Conservation (phyloP, 2,888 invertebrate species). For the Apoderus coryli region DNA sequence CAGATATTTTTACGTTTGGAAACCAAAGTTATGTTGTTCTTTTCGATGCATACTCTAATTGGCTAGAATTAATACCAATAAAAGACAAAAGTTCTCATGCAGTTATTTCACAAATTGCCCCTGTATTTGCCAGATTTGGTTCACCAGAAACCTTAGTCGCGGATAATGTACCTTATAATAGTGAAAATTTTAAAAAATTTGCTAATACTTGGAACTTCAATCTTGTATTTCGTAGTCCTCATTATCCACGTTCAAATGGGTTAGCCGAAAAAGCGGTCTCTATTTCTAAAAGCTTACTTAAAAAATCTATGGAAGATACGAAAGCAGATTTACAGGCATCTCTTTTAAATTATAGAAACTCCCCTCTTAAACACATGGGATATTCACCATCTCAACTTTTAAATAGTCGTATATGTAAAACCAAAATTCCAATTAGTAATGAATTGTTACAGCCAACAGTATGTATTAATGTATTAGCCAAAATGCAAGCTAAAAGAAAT, state of each 20-base stretch:
- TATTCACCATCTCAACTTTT: too few species aligned
- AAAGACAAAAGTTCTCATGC: conserved; percentile 9
- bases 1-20: conserved; percentile 11
- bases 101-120: conserved; percentile 10
- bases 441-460: too few species aligned
- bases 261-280: conserved; percentile 12
- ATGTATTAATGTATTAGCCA: too few species aligned
- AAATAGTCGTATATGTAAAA: too few species aligned
- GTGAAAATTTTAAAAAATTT: conserved; percentile 9
- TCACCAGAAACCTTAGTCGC: conserved; percentile 9
- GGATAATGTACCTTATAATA: conserved; percentile 13
- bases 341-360: too few species aligned
- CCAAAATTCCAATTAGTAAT: too few species aligned
- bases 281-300: conserved; percentile 8
- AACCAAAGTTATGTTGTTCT: conserved; percentile 15
- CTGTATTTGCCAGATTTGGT: conserved; percentile 11
- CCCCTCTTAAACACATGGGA: too few species aligned
- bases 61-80: conserved; percentile 17
- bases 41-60: conserved; percentile 19
- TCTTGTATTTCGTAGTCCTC: conserved; percentile 8
- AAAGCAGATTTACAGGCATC: too few species aligned
- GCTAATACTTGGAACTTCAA: conserved; percentile 13
- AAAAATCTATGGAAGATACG: conserved; percentile 9
- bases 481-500: too few species aligned
- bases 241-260: conserved; percentile 13